Evolutionary conservation across 2,797 vertebrate genomes (phyloP).

Genomic region (Eidolon dupreanum): DNA sequence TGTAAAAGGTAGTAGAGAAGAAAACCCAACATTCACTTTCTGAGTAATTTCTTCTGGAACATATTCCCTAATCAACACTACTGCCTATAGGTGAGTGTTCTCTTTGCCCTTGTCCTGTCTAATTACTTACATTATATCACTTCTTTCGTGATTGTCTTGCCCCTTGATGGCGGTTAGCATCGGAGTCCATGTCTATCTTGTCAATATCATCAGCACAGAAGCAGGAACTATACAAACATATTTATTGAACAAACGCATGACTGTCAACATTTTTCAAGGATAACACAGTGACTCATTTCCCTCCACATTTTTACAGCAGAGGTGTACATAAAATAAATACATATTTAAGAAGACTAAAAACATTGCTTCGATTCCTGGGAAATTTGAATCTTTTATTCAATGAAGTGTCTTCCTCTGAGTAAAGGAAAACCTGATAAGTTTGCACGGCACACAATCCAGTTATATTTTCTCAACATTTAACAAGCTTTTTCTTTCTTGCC

Average conservation of each 20-base stretch:
- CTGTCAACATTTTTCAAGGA: neutral
- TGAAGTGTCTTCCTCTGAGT: neutral
- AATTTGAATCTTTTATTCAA: neutral
- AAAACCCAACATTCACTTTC: neutral
- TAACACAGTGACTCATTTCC: neutral
- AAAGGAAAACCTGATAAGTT: slow-evolving; percentile 16
- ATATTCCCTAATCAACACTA: neutral
- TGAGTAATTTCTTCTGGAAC: neutral
- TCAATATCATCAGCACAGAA: neutral
- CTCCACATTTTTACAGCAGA: neutral
- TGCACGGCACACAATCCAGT: neutral
- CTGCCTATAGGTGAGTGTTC: neutral
- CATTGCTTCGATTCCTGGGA: neutral
- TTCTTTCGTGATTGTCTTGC: neutral
- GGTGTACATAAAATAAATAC: neutral
- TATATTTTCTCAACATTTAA: neutral
- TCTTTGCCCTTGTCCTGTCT: neutral
- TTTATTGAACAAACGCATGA: neutral
- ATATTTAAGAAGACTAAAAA: neutral
- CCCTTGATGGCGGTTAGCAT: neutral
- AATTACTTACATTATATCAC: neutral
- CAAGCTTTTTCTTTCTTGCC: slow-evolving; percentile 24
- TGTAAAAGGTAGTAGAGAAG: neutral
- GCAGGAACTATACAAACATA: neutral
- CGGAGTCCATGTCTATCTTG: neutral